Conservation (phyloP, 2,113 vertebrate genomes). For the Antechinus flavipes region DNA sequence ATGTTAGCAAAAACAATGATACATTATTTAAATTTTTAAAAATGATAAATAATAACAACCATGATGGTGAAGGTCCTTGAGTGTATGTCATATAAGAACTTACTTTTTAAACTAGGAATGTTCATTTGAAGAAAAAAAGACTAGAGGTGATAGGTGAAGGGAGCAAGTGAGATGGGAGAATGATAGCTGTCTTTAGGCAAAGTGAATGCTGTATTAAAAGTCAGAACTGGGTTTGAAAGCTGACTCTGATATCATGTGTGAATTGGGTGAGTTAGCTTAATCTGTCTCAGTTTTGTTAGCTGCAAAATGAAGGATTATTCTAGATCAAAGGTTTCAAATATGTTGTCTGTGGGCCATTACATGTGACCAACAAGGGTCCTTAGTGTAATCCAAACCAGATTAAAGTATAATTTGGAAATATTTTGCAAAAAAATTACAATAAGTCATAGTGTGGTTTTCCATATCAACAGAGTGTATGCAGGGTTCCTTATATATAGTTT, state of each 20-base stretch:
- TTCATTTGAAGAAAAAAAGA: not conserved
- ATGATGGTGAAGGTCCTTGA: not conserved
- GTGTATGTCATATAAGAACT: not conserved
- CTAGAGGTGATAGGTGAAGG: not conserved
- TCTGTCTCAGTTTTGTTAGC: not conserved
- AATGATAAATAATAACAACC: not conserved
- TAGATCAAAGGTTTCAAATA: not conserved
- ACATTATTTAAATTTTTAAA: not conserved
- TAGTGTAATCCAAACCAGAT: not conserved
- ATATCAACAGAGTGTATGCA: not conserved
- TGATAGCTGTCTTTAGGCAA: not conserved
- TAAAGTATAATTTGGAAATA: not conserved
- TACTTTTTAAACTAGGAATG: not conserved
- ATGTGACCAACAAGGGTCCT: not conserved
- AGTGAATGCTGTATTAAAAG: not conserved
- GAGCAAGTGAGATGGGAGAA: not conserved
- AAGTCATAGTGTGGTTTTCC: not conserved
- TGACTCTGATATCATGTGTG: not conserved
- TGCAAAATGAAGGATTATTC: not conserved
- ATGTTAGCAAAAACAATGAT: not conserved
- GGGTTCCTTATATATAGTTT: not conserved
- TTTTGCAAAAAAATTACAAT: not conserved
- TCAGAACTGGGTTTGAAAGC: not conserved
- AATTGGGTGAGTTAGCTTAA: not conserved
- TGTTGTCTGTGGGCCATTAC: not conserved